Evolutionary conservation across 2,888 invertebrate species (phyloP).

Genomic region (Eupeodes luniger): DNA sequence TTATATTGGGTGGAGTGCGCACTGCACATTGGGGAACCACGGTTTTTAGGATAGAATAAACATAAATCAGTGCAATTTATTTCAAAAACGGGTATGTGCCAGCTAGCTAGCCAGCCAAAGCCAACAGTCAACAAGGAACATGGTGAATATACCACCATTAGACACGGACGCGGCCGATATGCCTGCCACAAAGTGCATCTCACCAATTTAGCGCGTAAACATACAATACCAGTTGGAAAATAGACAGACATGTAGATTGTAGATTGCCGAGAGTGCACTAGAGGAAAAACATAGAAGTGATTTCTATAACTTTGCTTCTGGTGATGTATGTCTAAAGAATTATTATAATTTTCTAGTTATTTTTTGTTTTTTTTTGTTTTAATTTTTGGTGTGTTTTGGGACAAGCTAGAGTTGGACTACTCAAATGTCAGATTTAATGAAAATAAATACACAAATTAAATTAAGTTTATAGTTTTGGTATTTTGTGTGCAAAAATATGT

Average conservation of each 20-base stretch:
- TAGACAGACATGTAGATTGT: slow-evolving; percentile 31
- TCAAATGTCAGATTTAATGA: slow-evolving; percentile 58
- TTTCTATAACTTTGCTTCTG: neutral
- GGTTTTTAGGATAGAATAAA: slow-evolving; percentile 69
- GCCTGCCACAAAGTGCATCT: slow-evolving; percentile 53
- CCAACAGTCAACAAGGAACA: slow-evolving; percentile 50
- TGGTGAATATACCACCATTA: slow-evolving; percentile 34
- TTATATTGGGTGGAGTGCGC: neutral
- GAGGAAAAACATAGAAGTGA: neutral
- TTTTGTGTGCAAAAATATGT: slow-evolving; percentile 78
- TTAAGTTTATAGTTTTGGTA: slow-evolving; percentile 81
- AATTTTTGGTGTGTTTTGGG: neutral
- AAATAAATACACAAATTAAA: slow-evolving; percentile 63
- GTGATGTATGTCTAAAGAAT: slow-evolving; percentile 41
- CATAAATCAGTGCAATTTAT: slow-evolving; percentile 76
- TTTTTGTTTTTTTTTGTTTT: slow-evolving; percentile 3
- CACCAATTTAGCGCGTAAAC: slow-evolving; percentile 49
- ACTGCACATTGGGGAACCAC: slow-evolving; percentile 52
- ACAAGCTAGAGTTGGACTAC: slow-evolving; percentile 15
- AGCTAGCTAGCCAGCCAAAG: no score
- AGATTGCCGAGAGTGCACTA: slow-evolving; percentile 20
- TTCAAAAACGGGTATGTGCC: slow-evolving; percentile 54
- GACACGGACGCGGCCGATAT: neutral
- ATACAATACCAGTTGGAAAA: slow-evolving; percentile 45
- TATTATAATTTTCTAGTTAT: neutral